Conservation (phyloP, 2,888 invertebrate species). For the Nebria salina region DNA sequence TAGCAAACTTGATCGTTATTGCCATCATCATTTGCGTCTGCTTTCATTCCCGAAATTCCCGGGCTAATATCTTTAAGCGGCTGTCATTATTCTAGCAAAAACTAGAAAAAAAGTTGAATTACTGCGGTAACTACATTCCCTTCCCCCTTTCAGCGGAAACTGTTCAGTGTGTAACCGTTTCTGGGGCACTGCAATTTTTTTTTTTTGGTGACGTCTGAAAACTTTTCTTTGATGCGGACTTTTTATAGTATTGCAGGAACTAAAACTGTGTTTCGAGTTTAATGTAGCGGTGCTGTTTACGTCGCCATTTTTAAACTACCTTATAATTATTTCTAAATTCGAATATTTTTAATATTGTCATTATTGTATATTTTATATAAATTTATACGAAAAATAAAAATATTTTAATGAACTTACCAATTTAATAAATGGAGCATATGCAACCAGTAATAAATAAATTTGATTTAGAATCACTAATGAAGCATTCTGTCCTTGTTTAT, state of each 20-base stretch:
- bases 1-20: neutral
- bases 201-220: conserved; percentile 1
- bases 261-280: neutral
- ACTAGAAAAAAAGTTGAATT: neutral
- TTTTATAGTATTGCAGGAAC: neutral
- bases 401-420: too few species aligned
- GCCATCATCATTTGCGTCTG: neutral
- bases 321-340: neutral
- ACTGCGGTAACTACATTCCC: neutral
- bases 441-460: neutral
- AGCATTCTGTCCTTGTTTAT: neutral
- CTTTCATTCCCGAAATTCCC: neutral
- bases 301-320: neutral
- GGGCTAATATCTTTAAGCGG: neutral
- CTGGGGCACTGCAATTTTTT: neutral
- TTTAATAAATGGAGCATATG: too few species aligned
- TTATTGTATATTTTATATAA: too few species aligned
- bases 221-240: neutral
- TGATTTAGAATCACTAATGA: neutral
- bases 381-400: too few species aligned
- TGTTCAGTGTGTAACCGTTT: neutral
- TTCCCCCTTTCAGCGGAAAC: neutral
- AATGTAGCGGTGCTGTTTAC: neutral
- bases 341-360: too few species aligned
- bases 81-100: neutral